Conservation (phyloP, 2,888 invertebrate genomes). For the Orthonychiurus folsomi region DNA sequence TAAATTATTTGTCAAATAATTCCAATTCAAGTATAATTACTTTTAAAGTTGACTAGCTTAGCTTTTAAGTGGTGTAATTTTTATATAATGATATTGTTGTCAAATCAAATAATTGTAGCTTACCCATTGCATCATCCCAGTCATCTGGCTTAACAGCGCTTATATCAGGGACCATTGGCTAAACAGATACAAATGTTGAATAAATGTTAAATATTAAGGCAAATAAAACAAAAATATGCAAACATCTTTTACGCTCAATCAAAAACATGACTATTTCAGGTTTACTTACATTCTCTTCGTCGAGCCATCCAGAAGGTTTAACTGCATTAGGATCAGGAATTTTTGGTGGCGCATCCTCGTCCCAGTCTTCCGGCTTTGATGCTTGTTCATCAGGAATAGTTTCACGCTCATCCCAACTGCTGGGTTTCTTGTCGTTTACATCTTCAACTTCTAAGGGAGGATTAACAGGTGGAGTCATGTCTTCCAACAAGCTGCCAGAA, state of each 20-base stretch:
- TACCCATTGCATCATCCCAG: slow-evolving; percentile 97
- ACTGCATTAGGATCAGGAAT: slow-evolving; percentile 74
- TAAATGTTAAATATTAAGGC: slow-evolving; percentile 21
- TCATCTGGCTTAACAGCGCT: slow-evolving; percentile 79
- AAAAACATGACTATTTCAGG: slow-evolving; percentile 44
- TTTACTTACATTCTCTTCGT: slow-evolving; percentile 60
- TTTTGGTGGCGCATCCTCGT: slow-evolving; percentile 84
- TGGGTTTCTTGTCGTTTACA: slow-evolving; percentile 68
- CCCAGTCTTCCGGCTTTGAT: slow-evolving; percentile 91
- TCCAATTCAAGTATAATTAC: too few relatives aligned
- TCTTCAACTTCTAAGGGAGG: slow-evolving; percentile 92
- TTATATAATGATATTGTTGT: too few relatives aligned
- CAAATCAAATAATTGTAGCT: too few relatives aligned
- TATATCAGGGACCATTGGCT: slow-evolving; percentile 59
- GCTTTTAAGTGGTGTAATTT: too few relatives aligned
- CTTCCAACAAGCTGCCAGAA: slow-evolving; percentile 74
- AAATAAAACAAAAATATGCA: slow-evolving; percentile 12
- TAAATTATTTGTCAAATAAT: too few relatives aligned
- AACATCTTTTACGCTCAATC: slow-evolving; percentile 1
- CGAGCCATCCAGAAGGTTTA: slow-evolving; percentile 86
- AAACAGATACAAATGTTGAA: not conserved
- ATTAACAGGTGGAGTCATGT: slow-evolving; percentile 88
- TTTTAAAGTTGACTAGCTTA: too few relatives aligned
- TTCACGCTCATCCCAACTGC: slow-evolving; percentile 92
- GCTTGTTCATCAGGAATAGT: slow-evolving; percentile 84